Conservation (phyloP, 2,113 vertebrate genomes). For the Cryptotis parvus region DNA sequence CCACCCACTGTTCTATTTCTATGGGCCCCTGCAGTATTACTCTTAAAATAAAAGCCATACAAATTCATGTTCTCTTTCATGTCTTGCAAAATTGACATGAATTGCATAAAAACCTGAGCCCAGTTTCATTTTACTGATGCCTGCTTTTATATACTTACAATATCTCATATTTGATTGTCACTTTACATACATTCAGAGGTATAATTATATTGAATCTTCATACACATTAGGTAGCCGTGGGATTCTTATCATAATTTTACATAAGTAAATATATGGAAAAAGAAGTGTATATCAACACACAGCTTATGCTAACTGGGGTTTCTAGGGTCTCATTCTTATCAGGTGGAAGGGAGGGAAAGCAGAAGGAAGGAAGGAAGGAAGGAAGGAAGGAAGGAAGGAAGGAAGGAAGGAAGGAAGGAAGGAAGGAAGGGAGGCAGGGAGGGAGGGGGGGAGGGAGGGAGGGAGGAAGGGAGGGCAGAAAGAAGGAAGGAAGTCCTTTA, state of each 20-base stretch:
- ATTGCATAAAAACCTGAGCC: neutral
- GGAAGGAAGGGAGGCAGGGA: too few relatives aligned
- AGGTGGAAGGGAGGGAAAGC: too few relatives aligned
- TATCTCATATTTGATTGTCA: neutral
- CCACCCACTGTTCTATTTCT: too few relatives aligned
- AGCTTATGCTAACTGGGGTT: neutral
- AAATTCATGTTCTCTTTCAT: slow-evolving; percentile 14
- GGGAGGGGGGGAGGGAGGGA: too few relatives aligned
- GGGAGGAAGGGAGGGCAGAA: too few relatives aligned
- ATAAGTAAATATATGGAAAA: neutral
- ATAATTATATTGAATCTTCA: slow-evolving; percentile 40
- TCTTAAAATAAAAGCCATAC: slow-evolving; percentile 55
- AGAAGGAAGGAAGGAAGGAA: too few relatives aligned
- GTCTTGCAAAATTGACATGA: neutral
- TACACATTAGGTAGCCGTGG: neutral
- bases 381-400: too few relatives aligned
- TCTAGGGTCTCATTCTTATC: neutral
- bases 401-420: too few relatives aligned
- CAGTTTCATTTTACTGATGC: neutral
- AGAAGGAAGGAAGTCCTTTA: too few relatives aligned
- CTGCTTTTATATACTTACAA: slow-evolving; percentile 23
- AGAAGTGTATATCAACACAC: neutral
- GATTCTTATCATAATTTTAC: neutral
- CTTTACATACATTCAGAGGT: slow-evolving; percentile 51
- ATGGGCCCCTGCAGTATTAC: neutral